Conservation (phyloP, 2,113 vertebrate genomes). For the Arothron firmamentum region DNA sequence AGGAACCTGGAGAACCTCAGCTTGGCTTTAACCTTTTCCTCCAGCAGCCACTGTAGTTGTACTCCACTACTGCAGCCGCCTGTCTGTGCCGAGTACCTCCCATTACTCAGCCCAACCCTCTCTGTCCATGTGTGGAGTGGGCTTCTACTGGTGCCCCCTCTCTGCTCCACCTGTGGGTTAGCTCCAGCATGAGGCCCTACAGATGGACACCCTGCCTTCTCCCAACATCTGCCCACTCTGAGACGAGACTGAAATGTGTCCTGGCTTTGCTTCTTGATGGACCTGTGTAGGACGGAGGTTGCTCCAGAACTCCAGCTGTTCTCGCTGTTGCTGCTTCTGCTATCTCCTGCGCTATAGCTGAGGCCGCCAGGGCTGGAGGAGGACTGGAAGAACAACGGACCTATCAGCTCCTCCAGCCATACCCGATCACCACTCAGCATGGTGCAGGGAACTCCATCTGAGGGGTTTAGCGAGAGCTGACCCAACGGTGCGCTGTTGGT, state of each 20-base stretch:
- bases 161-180: conserved; percentile 23
- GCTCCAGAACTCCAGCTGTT: conserved; percentile 50
- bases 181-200: conserved; percentile 6
- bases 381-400: conserved; percentile 13
- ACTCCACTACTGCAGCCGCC: conserved; percentile 1
- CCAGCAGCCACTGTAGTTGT: conserved; percentile 61
- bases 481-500: conserved; percentile 3
- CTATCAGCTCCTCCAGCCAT: conserved; percentile 48
- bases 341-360: conserved; percentile 47
- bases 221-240: conserved; percentile 17
- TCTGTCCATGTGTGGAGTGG: conserved; percentile 8
- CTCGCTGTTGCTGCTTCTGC: conserved; percentile 35
- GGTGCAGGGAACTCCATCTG: conserved; percentile 1
- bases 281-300: conserved; percentile 50
- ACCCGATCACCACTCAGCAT: conserved; percentile 23
- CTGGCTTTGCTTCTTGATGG: conserved; percentile 62
- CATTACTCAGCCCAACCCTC: conserved; percentile 26
- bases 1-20: conserved; percentile 85
- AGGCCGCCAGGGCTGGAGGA: conserved; percentile 36
- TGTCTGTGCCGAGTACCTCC: conserved; percentile 52
- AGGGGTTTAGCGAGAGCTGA: conserved; percentile 3
- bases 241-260: conserved; percentile 51
- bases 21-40: conserved; percentile 73
- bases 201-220: conserved; percentile 2
- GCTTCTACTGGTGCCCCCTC: conserved; percentile 26